Conservation (phyloP, 2,888 invertebrate genomes). For the Drosophila picticornis region DNA sequence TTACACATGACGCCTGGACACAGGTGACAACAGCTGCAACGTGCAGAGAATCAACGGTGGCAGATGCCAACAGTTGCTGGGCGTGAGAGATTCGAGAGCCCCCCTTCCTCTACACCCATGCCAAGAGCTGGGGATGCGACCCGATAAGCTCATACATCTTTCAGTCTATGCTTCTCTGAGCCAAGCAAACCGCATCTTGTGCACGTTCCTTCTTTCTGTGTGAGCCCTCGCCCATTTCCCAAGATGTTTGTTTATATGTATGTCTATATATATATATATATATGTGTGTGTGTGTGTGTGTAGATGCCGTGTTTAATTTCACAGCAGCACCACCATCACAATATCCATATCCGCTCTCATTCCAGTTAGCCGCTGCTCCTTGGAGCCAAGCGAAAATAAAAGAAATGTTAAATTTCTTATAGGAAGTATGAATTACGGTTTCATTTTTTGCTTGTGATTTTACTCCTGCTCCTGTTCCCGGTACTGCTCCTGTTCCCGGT, state of each 20-base stretch:
- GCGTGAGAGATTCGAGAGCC: constrained; percentile 23
- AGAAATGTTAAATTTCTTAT: constrained; percentile 77
- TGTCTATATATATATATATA: not conserved
- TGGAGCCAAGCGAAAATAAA: constrained; percentile 50
- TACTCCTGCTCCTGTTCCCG: constrained; percentile 8
- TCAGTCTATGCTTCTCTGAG: constrained; percentile 27
- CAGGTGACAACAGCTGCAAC: constrained; percentile 76
- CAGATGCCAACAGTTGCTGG: constrained; percentile 45
- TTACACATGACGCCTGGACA: constrained; percentile 57
- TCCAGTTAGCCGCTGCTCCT: constrained; percentile 46
- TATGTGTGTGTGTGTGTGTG: not conserved
- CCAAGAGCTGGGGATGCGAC: constrained; percentile 7
- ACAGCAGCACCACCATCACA: constrained; percentile 33
- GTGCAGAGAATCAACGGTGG: constrained; percentile 10
- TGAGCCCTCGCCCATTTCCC: constrained; percentile 11
- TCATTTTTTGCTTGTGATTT: constrained; percentile 47
- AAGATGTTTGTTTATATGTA: constrained; percentile 4
- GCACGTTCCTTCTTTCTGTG: constrained; percentile 70
- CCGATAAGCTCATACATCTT: constrained; percentile 15
- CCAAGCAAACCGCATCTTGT: constrained; percentile 77
- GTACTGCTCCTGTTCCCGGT: not conserved
- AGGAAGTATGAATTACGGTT: constrained; percentile 67
- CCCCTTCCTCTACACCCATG: not conserved
- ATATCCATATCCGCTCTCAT: constrained; percentile 67
- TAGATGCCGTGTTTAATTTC: constrained; percentile 25